Evolutionary conservation across 92 coral and sea anemone genomes (phyloP).

Genomic region (Scolanthus callimorphus): DNA sequence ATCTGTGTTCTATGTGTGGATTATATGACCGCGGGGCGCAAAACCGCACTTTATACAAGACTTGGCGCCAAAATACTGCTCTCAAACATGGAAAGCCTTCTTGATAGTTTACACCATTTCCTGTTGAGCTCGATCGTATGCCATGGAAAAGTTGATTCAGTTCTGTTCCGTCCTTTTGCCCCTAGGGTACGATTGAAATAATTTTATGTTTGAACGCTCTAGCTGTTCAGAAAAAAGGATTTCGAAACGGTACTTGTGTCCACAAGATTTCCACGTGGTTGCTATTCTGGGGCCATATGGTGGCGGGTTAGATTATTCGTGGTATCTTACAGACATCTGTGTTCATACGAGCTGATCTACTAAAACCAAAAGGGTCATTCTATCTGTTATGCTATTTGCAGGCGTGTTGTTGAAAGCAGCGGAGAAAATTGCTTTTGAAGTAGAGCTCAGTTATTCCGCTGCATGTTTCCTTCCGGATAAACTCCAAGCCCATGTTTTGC

Average conservation of each 20-base stretch:
- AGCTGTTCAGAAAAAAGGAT: slow-evolving; percentile 19
- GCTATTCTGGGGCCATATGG: slow-evolving; percentile 35
- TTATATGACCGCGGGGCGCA: background rate
- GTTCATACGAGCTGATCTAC: too few species aligned
- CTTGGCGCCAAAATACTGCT: slow-evolving; percentile 36
- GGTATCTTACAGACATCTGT: too few species aligned
- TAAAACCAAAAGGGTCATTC: too few species aligned
- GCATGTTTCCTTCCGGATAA: background rate
- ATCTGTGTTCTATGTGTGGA: too few species aligned
- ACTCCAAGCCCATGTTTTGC: background rate
- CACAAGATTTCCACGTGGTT: slow-evolving; percentile 35
- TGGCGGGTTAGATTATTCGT: too few species aligned
- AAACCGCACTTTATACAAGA: background rate
- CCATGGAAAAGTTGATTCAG: too few species aligned
- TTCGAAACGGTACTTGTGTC: slow-evolving; percentile 11
- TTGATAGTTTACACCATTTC: background rate
- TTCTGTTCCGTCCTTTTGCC: too few species aligned
- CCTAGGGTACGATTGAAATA: background rate
- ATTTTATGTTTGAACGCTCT: slow-evolving; percentile 38
- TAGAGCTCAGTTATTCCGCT: background rate
- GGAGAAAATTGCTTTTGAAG: background rate
- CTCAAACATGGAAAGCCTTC: background rate
- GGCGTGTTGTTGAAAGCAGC: background rate
- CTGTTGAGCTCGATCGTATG: too few species aligned
- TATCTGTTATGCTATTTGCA: background rate